These are phyloP conservation scores for Ceriagrion tenellum DNA, from an alignment of 2,888 invertebrate genomes.

Conservation along the genomic window DNA sequence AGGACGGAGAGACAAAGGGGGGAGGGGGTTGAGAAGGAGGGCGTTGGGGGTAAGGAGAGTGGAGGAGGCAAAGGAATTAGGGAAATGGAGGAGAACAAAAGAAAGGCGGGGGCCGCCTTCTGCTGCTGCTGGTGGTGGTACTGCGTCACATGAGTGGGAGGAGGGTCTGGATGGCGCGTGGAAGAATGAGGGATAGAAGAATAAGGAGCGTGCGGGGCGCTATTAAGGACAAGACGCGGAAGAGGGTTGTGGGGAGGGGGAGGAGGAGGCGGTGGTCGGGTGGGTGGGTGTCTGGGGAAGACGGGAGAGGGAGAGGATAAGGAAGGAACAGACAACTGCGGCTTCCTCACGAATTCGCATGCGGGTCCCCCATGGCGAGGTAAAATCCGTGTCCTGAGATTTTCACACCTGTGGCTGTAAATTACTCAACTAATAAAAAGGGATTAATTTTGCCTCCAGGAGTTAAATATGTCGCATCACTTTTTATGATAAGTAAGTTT, in stretches of 20 bases:
- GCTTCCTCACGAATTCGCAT: background rate
- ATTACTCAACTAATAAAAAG: too few species aligned
- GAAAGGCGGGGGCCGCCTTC: background rate
- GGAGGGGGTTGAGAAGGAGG: background rate
- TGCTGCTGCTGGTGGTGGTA: background rate
- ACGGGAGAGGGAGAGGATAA: too few species aligned
- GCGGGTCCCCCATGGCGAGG: background rate
- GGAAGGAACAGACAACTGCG: background rate
- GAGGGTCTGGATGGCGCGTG: background rate
- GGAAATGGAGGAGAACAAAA: conserved; percentile 35
- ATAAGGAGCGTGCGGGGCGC: background rate
- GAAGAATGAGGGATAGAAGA: background rate
- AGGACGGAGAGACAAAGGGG: conserved; percentile 25
- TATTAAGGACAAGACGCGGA: background rate
- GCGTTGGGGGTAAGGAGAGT: background rate
- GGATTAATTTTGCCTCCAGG: too few species aligned
- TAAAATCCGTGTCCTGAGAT: background rate
- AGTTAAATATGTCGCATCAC: too few species aligned
- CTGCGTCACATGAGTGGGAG: background rate
- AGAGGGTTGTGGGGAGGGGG: background rate
- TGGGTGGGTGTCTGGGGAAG: background rate
- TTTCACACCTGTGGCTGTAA: background rate
- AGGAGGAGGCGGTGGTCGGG: background rate
- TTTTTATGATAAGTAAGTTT: too few species aligned
- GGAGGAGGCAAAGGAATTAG: background rate